Conservation (phyloP, 2,113 vertebrate genomes). For the Actenoides hombroni region DNA sequence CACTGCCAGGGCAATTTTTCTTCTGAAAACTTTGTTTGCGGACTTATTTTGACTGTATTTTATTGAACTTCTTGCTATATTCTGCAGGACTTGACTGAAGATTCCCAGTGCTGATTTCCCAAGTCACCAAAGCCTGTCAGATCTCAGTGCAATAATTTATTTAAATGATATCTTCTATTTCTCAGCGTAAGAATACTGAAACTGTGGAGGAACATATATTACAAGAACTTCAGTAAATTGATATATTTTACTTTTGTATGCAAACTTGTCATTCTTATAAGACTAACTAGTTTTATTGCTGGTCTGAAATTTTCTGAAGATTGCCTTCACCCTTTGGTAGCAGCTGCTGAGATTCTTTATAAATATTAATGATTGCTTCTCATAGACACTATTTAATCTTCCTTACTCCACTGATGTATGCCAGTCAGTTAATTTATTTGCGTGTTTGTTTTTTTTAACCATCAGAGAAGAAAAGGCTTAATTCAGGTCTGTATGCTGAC, state of each 20-base stretch:
- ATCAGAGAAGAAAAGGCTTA: neutral
- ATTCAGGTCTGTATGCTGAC: neutral
- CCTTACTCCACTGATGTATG: neutral
- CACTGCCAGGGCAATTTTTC: neutral
- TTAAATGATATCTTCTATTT: neutral
- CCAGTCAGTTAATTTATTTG: neutral
- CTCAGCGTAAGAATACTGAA: neutral
- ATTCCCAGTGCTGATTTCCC: constrained; percentile 5
- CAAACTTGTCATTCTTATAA: neutral
- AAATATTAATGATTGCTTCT: constrained; percentile 39
- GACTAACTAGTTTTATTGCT: neutral
- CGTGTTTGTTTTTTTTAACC: neutral
- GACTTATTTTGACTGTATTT: neutral
- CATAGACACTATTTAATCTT: neutral
- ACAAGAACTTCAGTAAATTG: neutral
- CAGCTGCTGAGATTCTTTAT: constrained; percentile 1
- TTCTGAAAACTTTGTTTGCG: neutral
- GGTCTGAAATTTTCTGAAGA: neutral
- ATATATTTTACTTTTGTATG: neutral
- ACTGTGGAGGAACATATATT: neutral
- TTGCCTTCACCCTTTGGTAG: neutral
- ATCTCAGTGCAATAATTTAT: neutral
- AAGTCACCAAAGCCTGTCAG: neutral
- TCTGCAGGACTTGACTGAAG: neutral
- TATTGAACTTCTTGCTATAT: neutral